Evolutionary conservation across 2,888 invertebrate species (phyloP).

Genomic region (Agapetus fuscipes): DNA sequence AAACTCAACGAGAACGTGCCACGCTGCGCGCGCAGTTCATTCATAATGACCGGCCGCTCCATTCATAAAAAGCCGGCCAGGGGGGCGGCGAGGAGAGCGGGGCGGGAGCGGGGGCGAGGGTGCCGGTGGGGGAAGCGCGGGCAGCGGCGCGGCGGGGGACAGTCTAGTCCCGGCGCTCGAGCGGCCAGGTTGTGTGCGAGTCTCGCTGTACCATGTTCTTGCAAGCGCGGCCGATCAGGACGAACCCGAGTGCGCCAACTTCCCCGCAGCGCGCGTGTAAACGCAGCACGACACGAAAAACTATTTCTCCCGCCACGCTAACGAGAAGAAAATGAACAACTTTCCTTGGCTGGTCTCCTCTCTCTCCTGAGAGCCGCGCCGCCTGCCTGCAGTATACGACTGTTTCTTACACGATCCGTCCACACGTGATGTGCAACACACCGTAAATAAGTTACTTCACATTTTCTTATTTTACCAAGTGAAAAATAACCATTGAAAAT

Average conservation of each 20-base stretch:
- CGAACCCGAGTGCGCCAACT: conserved; percentile 27
- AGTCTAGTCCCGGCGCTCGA: conserved; percentile 48
- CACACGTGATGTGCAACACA: too few species aligned
- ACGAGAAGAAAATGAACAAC: too few species aligned
- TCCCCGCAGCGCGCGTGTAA: too few species aligned
- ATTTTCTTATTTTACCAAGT: too few species aligned
- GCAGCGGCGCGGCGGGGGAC: conserved; percentile 31
- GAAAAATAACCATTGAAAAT: too few species aligned
- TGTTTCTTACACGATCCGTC: too few species aligned
- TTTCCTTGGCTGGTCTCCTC: too few species aligned
- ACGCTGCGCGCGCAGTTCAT: conserved; percentile 51
- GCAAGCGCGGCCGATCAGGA: conserved; percentile 48
- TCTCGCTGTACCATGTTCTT: conserved; percentile 17
- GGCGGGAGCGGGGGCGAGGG: conserved; percentile 43
- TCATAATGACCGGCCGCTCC: conserved; percentile 60
- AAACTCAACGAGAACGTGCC: conserved; percentile 15
- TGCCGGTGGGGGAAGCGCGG: conserved; percentile 39
- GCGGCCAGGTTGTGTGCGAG: conserved; percentile 46
- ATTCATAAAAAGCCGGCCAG: conserved; percentile 54
- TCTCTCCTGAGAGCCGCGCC: conserved; percentile 13
- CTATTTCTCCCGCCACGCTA: too few species aligned
- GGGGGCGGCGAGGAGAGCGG: conserved; percentile 26
- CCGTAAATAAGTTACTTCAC: too few species aligned
- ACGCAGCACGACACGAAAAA: too few species aligned
- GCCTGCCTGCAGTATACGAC: too few species aligned